These are phyloP conservation scores for Pseudorhiza aurosa DNA, from an alignment of 30 jellyfish, hydroid and myxozoan genomes.

Conservation along the genomic window DNA sequence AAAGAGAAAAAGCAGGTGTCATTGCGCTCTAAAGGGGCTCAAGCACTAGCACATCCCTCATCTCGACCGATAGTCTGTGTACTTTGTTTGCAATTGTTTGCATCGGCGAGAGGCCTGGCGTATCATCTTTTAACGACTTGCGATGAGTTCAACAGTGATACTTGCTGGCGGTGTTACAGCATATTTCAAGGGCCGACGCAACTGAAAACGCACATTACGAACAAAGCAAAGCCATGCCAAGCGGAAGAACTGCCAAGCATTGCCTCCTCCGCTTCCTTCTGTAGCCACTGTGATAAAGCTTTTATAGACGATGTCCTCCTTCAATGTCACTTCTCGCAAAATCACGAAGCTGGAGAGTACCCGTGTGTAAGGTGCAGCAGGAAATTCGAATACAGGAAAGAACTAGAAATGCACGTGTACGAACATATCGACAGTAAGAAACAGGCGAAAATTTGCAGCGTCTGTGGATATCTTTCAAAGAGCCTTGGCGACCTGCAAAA, in stretches of 20 bases:
- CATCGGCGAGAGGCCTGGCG: constrained; percentile 4
- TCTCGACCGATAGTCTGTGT: constrained; percentile 12
- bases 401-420: neutral
- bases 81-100: constrained; percentile 19
- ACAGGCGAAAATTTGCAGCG: neutral
- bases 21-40: neutral
- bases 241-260: neutral
- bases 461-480: neutral
- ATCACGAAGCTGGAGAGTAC: neutral
- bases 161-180: constrained; percentile 27
- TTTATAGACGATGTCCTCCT: neutral
- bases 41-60: neutral
- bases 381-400: neutral
- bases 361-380: neutral
- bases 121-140: constrained; percentile 25
- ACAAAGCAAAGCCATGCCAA: neutral
- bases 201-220: neutral
- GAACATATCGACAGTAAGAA: neutral
- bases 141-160: neutral
- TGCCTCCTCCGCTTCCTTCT: neutral
- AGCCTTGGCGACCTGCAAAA: neutral
- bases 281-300: neutral
- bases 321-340: neutral
- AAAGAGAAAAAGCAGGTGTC: neutral
- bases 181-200: neutral